These are phyloP conservation scores for Scaptomyza graminum DNA, from an alignment of 1,140 invertebrate genomes.

Conservation along the genomic window DNA sequence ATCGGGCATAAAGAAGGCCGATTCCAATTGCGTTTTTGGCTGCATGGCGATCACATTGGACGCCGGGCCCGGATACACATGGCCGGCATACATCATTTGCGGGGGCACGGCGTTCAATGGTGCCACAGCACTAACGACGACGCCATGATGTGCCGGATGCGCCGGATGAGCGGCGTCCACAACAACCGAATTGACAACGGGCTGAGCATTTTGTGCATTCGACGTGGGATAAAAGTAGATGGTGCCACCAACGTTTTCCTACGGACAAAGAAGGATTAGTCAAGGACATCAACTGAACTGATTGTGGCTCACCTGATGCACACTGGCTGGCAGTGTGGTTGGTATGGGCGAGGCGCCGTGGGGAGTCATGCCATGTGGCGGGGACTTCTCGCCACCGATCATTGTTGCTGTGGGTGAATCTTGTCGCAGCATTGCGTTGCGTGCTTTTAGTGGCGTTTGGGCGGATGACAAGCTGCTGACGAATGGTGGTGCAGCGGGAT, in stretches of 20 bases:
- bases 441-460: conserved; percentile 73
- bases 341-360: conserved; percentile 79
- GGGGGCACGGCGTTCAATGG: conserved; percentile 58
- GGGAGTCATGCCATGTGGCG: conserved; percentile 78
- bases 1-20: conserved; percentile 90
- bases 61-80: conserved; percentile 83
- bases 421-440: conserved; percentile 67
- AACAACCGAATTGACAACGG: conserved; percentile 75
- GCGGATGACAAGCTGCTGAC: conserved; percentile 68
- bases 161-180: conserved; percentile 63
- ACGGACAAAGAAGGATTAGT: conserved; percentile 45
- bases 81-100: conserved; percentile 69
- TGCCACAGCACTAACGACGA: conserved; percentile 55
- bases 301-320: conserved; percentile 84
- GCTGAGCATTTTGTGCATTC: conserved; percentile 80
- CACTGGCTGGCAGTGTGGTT: conserved; percentile 83
- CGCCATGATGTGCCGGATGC: conserved; percentile 65
- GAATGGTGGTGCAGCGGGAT: conserved; percentile 66
- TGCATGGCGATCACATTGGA: conserved; percentile 84
- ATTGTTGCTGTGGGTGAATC: conserved; percentile 72
- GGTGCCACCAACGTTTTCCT: conserved; percentile 97
- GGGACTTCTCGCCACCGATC: conserved; percentile 73
- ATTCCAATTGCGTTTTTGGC: conserved; percentile 85
- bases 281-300: conserved; percentile 20
- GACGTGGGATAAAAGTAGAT: conserved; percentile 94